Evolutionary conservation across 2,797 vertebrate genomes (phyloP), one percentile per base, ranked within the genome.

Genomic region (Trachops cirrhosus): DNA sequence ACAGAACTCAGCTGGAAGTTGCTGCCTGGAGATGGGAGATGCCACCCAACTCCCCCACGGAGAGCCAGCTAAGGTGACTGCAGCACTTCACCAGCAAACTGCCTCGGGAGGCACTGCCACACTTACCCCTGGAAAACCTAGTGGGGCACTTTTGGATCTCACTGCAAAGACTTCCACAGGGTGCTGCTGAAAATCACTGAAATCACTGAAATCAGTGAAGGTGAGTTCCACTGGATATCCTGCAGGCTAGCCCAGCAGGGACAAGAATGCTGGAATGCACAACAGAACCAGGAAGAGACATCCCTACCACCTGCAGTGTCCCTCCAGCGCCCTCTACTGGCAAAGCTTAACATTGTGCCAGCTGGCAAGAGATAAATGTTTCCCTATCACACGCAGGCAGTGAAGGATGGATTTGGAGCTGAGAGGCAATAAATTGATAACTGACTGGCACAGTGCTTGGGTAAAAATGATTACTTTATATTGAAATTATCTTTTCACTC

Each of bases 301-400:
- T 7, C 46, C 34, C 86, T 48, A 64, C 86, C 48, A 73, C 73
- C 46, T 21, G 39, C 83, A 34, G 62, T 39, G 74, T 71, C 92
- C 73, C 79, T 89, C 86, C 37, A 78, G 83, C 48, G 34, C 89
- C 96, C 95, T 97, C 95, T 96, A 50, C 64, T 93, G 92, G 34
- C 79, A 34, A 86, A 67, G 54, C 4, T 32, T 67, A 87, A 22
- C 77, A 94, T 19, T 6, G 2, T 34, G 41, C 54, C 75, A 41
- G 10, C 18, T 48, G 67, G 73, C 67, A 90, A 57, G 41, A 85
- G n/a, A 71, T 7, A 52, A 37, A 19, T 3, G 37, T 48, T 90
- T 41, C 57, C 5, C 1, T 19, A 21, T 62, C 32, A 6, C 9
- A 34, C 50, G 15, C 57, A 78, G 18, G 52, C n/a, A 16, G 29